phyloP scores from a whole-genome alignment of 2,113 vertebrate species.

The Eleginops maclovinus region DNA sequence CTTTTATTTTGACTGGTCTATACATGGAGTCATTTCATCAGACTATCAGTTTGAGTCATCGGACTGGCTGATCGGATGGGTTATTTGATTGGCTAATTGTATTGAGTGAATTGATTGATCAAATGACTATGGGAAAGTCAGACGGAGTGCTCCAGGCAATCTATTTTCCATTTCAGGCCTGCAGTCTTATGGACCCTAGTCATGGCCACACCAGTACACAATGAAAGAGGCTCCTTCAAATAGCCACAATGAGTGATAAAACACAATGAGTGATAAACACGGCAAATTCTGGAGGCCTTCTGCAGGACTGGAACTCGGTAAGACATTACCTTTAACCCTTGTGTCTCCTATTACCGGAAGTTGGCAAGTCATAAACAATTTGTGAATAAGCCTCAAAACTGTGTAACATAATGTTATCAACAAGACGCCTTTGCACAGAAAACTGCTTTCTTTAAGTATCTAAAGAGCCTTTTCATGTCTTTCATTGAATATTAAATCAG shows the following conservation, averaged over 20 bases:
- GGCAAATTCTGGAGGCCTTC: not conserved
- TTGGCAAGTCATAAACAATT: not conserved
- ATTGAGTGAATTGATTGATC: conserved; percentile 12
- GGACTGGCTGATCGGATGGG: too few species aligned
- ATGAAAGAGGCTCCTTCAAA: conserved; percentile 10
- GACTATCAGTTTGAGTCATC: too few species aligned
- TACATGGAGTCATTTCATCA: too few species aligned
- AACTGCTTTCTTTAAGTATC: not conserved
- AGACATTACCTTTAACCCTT: not conserved
- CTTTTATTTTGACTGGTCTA: too few species aligned
- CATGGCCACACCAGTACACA: conserved; percentile 24
- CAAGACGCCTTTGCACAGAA: not conserved
- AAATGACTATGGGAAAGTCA: conserved; percentile 6
- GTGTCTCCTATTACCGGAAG: not conserved
- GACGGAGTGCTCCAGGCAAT: conserved; percentile 21
- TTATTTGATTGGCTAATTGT: too few species aligned
- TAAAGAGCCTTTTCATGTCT: too few species aligned
- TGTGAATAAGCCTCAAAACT: not conserved
- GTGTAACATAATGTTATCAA: not conserved
- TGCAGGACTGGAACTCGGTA: not conserved
- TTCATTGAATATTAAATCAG: not conserved
- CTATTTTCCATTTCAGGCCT: conserved; percentile 30
- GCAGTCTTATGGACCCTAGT: not conserved
- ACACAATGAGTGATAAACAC: not conserved
- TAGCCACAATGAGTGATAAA: not conserved